Percentiles rank a stretch among this genome's conserved stretches.
phyloP scores from a whole-genome alignment of 2,888 invertebrate species.

The Trachelus troglodyta region DNA sequence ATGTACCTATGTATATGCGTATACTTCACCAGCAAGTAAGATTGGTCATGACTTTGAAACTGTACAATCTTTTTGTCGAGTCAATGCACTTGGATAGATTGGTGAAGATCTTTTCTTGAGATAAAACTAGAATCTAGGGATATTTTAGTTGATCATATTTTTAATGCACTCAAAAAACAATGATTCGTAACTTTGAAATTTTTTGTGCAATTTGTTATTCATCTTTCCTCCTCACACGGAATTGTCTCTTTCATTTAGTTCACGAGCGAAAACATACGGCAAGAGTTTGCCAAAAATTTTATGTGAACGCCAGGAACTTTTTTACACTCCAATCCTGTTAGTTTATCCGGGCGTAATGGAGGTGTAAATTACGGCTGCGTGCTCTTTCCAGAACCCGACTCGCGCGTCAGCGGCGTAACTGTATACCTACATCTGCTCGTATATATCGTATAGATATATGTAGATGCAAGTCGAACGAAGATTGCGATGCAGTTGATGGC shows the following conservation, averaged over 20 bases:
- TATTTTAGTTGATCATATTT: neutral
- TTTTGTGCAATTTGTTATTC: too few relatives aligned
- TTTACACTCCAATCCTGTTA: constrained; percentile 35
- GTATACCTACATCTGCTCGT: neutral
- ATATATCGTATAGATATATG: constrained; percentile 13
- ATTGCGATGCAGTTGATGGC: constrained; percentile 1
- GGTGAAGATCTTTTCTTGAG: neutral
- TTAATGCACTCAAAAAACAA: neutral
- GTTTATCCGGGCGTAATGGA: constrained; percentile 43
- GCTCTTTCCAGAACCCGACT: neutral
- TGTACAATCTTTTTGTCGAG: constrained; percentile 37
- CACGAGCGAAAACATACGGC: neutral
- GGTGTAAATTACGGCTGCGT: constrained; percentile 9
- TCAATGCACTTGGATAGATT: neutral
- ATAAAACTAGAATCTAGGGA: neutral
- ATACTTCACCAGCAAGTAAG: neutral
- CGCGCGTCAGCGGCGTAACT: neutral
- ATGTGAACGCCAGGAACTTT: neutral
- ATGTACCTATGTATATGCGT: constrained; percentile 25
- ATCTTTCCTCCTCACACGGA: too few relatives aligned
- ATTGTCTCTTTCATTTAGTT: neutral
- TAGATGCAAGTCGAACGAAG: constrained; percentile 31
- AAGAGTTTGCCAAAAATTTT: neutral
- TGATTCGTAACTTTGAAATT: neutral
- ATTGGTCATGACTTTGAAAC: constrained; percentile 40